Conservation (phyloP, 2,113 vertebrate genomes). For the Shinisaurus crocodilurus region DNA sequence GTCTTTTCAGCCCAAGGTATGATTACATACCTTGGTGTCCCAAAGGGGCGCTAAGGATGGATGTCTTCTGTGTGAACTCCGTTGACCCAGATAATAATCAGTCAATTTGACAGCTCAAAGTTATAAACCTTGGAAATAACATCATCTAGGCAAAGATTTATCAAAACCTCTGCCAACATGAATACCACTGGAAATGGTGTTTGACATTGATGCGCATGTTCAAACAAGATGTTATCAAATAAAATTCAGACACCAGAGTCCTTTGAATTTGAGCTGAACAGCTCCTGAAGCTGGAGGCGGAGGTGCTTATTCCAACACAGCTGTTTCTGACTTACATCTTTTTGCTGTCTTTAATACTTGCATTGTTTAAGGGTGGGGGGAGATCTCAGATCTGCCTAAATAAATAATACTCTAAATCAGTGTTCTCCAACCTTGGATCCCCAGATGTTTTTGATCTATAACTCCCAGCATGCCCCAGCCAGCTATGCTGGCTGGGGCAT, state of each 20-base stretch:
- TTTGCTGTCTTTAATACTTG: background rate
- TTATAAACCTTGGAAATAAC: background rate
- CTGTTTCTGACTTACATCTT: background rate
- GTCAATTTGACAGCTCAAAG: conserved; percentile 5
- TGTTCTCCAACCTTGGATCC: no score
- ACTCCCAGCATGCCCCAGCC: no score
- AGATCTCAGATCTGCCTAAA: background rate
- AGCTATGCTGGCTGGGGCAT: no score
- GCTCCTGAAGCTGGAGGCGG: background rate
- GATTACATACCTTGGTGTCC: background rate
- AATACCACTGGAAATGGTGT: background rate
- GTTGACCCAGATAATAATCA: background rate
- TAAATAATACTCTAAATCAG: background rate
- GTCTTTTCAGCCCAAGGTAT: background rate
- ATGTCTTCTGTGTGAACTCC: background rate
- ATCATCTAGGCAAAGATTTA: background rate
- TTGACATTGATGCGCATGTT: background rate
- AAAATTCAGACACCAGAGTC: background rate
- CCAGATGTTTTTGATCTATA: no score
- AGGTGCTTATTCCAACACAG: background rate
- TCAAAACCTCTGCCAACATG: background rate
- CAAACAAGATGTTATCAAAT: conserved; percentile 5
- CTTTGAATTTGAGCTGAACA: background rate
- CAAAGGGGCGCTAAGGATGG: background rate
- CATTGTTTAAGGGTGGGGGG: background rate